Conservation (phyloP, 2,797 vertebrate species). For the Dromococcyx pavoninus region DNA sequence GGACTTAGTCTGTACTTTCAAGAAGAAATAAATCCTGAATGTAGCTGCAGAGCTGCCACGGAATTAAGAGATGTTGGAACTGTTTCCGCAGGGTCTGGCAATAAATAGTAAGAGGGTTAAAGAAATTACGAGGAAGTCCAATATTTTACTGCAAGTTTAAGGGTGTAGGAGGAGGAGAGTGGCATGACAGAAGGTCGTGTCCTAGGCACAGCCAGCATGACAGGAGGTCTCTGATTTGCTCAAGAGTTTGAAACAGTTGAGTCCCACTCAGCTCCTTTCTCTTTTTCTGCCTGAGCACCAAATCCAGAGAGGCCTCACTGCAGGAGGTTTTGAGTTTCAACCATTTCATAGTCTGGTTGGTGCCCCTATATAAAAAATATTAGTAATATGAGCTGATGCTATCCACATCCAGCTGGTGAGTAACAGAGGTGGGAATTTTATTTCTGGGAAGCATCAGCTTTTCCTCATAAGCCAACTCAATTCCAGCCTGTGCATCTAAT, state of each 20-base stretch:
- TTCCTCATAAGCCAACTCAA: not conserved
- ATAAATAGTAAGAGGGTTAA: not conserved
- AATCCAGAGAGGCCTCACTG: not conserved
- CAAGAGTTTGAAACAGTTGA: not conserved
- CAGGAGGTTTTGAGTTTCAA: not conserved
- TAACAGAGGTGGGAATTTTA: conserved; percentile 11
- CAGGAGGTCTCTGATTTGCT: not conserved
- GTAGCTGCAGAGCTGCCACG: not conserved
- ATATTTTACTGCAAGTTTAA: not conserved
- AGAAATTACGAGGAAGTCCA: not conserved
- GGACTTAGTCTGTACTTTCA: not conserved
- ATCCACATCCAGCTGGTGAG: not conserved
- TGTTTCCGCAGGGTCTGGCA: not conserved
- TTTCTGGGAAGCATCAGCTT: not conserved
- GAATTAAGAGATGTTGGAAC: not conserved
- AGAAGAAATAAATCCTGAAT: conserved; percentile 40
- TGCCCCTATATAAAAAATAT: conserved; percentile 2
- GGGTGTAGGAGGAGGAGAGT: not conserved
- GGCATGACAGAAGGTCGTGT: not conserved
- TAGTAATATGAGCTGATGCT: not conserved
- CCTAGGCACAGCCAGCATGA: not conserved
- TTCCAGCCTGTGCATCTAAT: not conserved
- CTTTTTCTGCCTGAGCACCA: not conserved
- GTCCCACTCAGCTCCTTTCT: not conserved
- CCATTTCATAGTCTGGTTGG: not conserved